Percentiles rank a stretch among this genome's conserved stretches.
Conservation (phyloP, 2,797 vertebrate genomes). For the Catamblyrhynchus diadema region DNA sequence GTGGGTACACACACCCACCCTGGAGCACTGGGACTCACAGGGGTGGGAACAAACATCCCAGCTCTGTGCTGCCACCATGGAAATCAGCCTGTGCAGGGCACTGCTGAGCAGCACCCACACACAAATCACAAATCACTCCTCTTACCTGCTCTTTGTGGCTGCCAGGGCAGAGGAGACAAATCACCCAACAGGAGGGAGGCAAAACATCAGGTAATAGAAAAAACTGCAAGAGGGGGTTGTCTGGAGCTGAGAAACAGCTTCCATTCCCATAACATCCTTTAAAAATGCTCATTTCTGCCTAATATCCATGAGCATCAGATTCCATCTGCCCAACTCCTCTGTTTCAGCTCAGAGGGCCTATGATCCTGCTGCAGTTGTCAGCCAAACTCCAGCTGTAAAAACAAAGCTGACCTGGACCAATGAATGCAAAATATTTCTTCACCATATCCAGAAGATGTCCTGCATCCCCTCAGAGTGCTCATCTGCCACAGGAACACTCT, state of each 20-base stretch:
- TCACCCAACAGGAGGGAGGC: not conserved
- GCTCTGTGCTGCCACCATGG: not conserved
- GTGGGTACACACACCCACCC: not conserved
- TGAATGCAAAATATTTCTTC: not conserved
- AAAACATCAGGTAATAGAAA: not conserved
- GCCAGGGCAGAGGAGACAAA: not conserved
- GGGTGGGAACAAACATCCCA: not conserved
- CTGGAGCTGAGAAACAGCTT: not conserved
- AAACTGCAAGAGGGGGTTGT: not conserved
- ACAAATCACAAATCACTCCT: not conserved
- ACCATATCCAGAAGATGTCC: not conserved
- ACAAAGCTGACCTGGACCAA: conserved; percentile 4
- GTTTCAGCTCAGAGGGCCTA: not conserved
- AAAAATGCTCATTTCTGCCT: not conserved
- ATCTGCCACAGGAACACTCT: not conserved
- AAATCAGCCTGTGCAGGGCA: not conserved
- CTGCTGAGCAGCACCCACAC: not conserved
- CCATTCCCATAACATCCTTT: not conserved
- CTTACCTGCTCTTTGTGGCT: not conserved
- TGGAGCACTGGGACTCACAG: not conserved
- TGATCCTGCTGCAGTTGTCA: not conserved
- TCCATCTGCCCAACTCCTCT: not conserved
- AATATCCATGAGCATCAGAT: not conserved
- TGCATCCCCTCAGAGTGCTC: not conserved
- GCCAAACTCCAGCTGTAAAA: conserved; percentile 50